Base-by-base conservation (phyloP, 1,140 invertebrate species). In the Trachelipus rathkii region DNA sequence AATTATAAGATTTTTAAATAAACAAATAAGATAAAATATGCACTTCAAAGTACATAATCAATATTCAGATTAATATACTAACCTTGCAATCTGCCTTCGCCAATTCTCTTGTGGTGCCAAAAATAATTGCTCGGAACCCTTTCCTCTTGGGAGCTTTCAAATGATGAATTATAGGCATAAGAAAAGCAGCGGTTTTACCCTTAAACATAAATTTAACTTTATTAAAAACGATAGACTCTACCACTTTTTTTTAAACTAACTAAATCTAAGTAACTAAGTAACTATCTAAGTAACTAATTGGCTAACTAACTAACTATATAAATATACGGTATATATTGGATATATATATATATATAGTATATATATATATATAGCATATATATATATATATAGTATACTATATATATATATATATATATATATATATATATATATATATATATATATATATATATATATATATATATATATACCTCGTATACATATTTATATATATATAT, bases 91-190 rank as follows among this genome's bases (percentile, higher is more conserved):
- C 88, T 99, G 97, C 82, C 82, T 92, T 91, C 0, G 95, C 95
- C 53, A 99, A 86, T 86, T 98, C 96, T 82, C 95, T 88, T 0
- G 97, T 98, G 10, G 97, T 97, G 79, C 93, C 92, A 1, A 99
- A 85, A 44, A 99, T 89, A 15, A 99, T 84, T 21, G 94, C 94
- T 75, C 95, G 85, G 71, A 96, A 91, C 4, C 93, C 93, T 72
- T 86, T 83, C 44, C 89, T 90, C 13, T 74, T 72, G 0, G 91
- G 90, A 60, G 85, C 85, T 46, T 83, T 82, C 10, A 89, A 82
- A 82, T 92, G 89, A 78, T 97, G 89, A 45, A 90, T 83, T 10
- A 96, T 86, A 5, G 94, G 94, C 0, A 95, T 83, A 0, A 96
- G 85, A 85, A 95, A 96, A 0, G 94, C 92, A 15, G 92, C 90